Percentiles rank a stretch among this genome's conserved stretches.
These are phyloP conservation scores for Stomatorhinus ivindoensis DNA, from an alignment of 2,113 vertebrate genomes.

Conservation along the genomic window DNA sequence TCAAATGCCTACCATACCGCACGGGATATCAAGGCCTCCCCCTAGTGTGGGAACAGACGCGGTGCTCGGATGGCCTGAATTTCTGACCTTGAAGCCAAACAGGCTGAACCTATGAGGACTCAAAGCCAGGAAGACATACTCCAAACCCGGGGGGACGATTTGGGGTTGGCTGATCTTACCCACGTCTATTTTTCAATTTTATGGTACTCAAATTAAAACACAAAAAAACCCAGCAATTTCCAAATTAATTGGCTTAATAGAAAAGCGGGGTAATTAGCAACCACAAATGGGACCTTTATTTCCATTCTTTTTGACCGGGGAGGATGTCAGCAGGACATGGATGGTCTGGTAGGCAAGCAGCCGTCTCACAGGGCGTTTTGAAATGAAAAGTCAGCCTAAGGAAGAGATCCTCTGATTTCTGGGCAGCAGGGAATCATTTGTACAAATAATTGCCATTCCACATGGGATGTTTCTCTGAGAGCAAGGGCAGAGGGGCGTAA, in stretches of 20 bases:
- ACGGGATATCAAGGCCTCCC: not conserved
- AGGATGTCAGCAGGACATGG: not conserved
- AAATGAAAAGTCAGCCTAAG: not conserved
- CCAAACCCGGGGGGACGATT: not conserved
- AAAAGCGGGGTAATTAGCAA: not conserved
- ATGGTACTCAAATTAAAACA: not conserved
- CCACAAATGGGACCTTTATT: not conserved
- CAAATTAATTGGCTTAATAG: not conserved
- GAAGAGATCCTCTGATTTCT: not conserved
- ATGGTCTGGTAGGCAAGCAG: not conserved
- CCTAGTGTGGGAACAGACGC: not conserved
- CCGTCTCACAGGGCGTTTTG: not conserved
- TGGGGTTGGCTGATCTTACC: not conserved
- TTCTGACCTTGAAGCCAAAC: not conserved
- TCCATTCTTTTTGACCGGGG: not conserved
- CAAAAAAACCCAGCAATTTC: not conserved
- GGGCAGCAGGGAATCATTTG: constrained; percentile 2
- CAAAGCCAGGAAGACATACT: not conserved
- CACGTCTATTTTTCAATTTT: not conserved
- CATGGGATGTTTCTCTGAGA: not conserved
- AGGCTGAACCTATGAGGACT: not conserved
- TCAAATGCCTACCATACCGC: not conserved
- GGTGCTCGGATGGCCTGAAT: not conserved
- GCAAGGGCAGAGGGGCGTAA: not conserved
- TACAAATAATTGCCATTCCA: constrained; percentile 12